phyloP scores from a whole-genome alignment of 2,797 vertebrate genomes.

The Gymnothorax reevesii region DNA sequence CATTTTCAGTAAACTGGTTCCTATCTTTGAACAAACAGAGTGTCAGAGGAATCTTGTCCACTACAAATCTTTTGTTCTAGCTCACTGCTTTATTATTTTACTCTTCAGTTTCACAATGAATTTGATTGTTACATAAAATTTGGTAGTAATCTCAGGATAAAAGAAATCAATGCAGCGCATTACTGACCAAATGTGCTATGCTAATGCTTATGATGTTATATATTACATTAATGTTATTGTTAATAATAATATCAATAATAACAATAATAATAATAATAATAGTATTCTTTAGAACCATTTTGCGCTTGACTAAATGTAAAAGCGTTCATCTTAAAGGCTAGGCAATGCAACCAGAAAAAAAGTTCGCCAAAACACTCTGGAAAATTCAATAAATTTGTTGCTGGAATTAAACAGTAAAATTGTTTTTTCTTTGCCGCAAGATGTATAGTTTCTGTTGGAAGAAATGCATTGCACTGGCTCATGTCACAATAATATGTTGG shows the following conservation, averaged over 20 bases:
- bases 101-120: slow-evolving; percentile 56
- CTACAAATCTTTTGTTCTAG: background rate
- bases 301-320: slow-evolving; percentile 27
- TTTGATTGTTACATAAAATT: slow-evolving; percentile 67
- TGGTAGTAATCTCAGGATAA: slow-evolving; percentile 42
- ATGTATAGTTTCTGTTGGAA: background rate
- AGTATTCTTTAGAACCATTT: background rate
- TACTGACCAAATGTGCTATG: slow-evolving; percentile 51
- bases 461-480: background rate
- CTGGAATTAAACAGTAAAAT: background rate
- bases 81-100: slow-evolving; percentile 60
- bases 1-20: slow-evolving; percentile 22
- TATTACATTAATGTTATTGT: slow-evolving; percentile 37
- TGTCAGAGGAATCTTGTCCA: background rate
- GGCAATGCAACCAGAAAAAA: background rate
- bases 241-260: too few species aligned
- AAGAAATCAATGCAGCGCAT: slow-evolving; percentile 42
- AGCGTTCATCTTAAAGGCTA: background rate
- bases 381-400: background rate
- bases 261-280: too few species aligned
- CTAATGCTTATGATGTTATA: slow-evolving; percentile 47
- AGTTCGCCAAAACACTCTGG: background rate
- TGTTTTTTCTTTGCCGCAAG: background rate
- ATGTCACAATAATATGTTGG: background rate
- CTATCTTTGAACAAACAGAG: background rate